Evolutionary conservation across 2,797 vertebrate species (phyloP), one percentile per base, ranked within the genome.

Genomic region (Rallus crepitans): DNA sequence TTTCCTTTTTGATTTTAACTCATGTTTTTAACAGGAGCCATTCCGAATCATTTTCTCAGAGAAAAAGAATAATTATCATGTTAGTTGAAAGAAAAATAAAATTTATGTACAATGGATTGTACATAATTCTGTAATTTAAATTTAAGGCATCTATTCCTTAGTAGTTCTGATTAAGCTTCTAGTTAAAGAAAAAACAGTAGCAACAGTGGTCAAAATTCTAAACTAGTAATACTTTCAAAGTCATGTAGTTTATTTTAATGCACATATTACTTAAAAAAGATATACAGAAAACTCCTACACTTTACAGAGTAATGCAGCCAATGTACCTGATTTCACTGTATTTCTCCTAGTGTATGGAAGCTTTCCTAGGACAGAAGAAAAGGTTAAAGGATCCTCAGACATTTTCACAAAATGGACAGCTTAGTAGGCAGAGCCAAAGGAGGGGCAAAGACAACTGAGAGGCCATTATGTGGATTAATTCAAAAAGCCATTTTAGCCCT

Each of bases 401-500:
- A 35, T 70, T 92, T 92, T 92, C 66, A 66, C 12, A 33, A 81
- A 95, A 72, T 70, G 59, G 59, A 39, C 72, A 93, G 35, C 42
- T 93, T 48, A 33, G 37, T 16, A 88, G 35, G 25, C 57, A 93
- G 31, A 75, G 79, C 11, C 76, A 95, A 92, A 95, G 79, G 37
- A 89, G 76, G 83, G 23, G 47, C 35, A 95, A 92, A 92, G 80
- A 69, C 52, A 93, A 56, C 79, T 50, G 86, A 69, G 39, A 88
- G 60, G 9, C 85, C 77, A 88, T 94, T 95, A 91, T 60, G n/a
- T 90, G 87, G 82, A 95, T 95, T 96, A 91, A 90, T 94, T 95
- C 63, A 93, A 89, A 91, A 94, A 95, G 80, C 40, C 56, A 18
- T 91, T 94, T 94, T 53, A 91, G 82, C 80, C 80, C 70, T 93